Conservation (phyloP, 2,888 invertebrate genomes). For the Drosophila anomelani region DNA sequence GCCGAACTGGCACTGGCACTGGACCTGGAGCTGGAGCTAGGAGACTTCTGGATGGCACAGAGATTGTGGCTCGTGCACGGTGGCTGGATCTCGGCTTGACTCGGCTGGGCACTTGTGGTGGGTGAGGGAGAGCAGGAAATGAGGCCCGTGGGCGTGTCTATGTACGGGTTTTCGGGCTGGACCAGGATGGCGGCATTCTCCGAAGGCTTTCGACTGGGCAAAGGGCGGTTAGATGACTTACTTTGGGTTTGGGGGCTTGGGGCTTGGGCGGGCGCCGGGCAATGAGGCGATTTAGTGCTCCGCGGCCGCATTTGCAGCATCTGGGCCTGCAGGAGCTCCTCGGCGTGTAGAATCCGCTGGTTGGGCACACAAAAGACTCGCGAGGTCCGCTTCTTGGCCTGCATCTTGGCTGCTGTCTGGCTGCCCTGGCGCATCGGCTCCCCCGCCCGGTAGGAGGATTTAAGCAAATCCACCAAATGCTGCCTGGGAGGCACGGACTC, state of each 20-base stretch:
- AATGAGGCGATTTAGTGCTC: neutral
- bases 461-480: neutral
- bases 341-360: conserved; percentile 33
- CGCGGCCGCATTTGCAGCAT: conserved; percentile 17
- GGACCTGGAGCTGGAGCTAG: neutral
- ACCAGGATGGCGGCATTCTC: too few species aligned
- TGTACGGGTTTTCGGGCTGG: too few species aligned
- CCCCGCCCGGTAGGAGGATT: neutral
- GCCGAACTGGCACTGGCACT: neutral
- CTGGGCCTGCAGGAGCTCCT: conserved; percentile 40
- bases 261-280: neutral
- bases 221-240: too few species aligned
- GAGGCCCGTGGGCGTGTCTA: neutral
- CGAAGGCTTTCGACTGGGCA: neutral
- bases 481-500: neutral
- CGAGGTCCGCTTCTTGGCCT: neutral
- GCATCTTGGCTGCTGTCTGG: too few species aligned
- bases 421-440: neutral
- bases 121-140: neutral
- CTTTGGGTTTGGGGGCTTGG: neutral
- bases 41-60: neutral
- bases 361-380: conserved; percentile 36
- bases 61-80: neutral
- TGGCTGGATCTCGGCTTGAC: neutral
- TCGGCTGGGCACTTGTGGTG: neutral